Conservation (phyloP, 92 coral and sea anemone species). For the Actinernus sp. region DNA sequence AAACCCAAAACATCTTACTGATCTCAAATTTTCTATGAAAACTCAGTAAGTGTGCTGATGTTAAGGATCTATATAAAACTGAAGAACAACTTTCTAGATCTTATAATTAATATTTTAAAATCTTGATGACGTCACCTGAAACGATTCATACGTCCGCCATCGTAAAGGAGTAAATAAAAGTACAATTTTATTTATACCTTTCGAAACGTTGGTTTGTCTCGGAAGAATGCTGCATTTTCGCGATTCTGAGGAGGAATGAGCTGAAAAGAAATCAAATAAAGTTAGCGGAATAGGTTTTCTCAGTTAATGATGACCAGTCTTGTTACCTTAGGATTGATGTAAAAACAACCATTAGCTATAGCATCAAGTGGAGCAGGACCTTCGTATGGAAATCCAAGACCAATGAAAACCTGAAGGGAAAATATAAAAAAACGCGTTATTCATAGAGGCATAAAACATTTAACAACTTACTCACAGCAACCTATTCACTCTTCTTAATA, state of each 20-base stretch:
- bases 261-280: conserved; percentile 30
- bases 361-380: conserved; percentile 99
- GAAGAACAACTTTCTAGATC: no score
- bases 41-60: no score
- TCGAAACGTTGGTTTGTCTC: conserved; percentile 82
- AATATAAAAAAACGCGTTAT: not conserved
- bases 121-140: no score
- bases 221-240: conserved; percentile 70
- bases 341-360: conserved; percentile 93
- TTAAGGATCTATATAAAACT: no score
- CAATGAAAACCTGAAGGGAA: conserved; percentile 78
- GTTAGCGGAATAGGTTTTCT: not conserved
- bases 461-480: not conserved
- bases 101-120: no score
- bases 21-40: no score
- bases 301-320: not conserved
- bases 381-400: conserved; percentile 94
- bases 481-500: not conserved
- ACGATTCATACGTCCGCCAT: no score
- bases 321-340: conserved; percentile 89
- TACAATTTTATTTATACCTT: no score
- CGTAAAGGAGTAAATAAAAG: no score
- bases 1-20: no score
- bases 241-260: conserved; percentile 76
- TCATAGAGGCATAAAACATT: not conserved